Evolutionary conservation across 2,888 invertebrate species (phyloP).

Genomic region (Mimas tiliae): DNA sequence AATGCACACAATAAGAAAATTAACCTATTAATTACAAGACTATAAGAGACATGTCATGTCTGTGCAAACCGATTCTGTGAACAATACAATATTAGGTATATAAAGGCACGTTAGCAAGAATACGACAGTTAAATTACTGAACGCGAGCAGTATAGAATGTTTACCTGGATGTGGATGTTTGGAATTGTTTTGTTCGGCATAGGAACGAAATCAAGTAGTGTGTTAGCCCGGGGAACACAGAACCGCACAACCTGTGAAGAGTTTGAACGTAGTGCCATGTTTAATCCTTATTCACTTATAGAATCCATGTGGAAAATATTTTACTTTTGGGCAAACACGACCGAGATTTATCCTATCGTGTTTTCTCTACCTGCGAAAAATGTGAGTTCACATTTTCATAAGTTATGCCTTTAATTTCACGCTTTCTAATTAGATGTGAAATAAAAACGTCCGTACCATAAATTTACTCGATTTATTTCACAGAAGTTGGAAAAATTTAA

Average conservation of each 20-base stretch:
- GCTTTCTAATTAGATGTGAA: not conserved
- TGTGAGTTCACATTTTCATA: slow-evolving; percentile 45
- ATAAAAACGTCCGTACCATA: slow-evolving; percentile 1
- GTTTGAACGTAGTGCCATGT: slow-evolving; percentile 63
- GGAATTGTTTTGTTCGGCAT: slow-evolving; percentile 55
- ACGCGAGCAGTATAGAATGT: slow-evolving; percentile 62
- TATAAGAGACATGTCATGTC: slow-evolving; percentile 29
- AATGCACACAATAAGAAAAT: no score
- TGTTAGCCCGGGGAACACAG: slow-evolving; percentile 31
- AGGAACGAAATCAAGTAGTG: slow-evolving; percentile 36
- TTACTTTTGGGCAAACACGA: slow-evolving; percentile 67
- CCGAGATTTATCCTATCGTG: slow-evolving; percentile 62
- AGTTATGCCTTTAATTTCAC: slow-evolving; percentile 11
- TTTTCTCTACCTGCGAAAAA: slow-evolving; percentile 62
- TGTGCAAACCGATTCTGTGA: slow-evolving; percentile 51
- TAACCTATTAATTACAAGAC: not conserved
- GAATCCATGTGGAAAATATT: slow-evolving; percentile 72
- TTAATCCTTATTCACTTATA: slow-evolving; percentile 60
- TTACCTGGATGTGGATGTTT: slow-evolving; percentile 59
- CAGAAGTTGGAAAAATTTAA: slow-evolving; percentile 60
- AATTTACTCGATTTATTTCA: slow-evolving; percentile 26
- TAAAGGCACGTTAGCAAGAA: slow-evolving; percentile 47
- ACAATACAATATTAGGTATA: slow-evolving; percentile 43
- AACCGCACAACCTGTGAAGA: slow-evolving; percentile 66
- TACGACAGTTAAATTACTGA: slow-evolving; percentile 58